Evolutionary conservation across 2,113 vertebrate genomes (phyloP), one percentile per base, ranked within the genome.

Genomic region (Oncorhynchus tshawytscha): DNA sequence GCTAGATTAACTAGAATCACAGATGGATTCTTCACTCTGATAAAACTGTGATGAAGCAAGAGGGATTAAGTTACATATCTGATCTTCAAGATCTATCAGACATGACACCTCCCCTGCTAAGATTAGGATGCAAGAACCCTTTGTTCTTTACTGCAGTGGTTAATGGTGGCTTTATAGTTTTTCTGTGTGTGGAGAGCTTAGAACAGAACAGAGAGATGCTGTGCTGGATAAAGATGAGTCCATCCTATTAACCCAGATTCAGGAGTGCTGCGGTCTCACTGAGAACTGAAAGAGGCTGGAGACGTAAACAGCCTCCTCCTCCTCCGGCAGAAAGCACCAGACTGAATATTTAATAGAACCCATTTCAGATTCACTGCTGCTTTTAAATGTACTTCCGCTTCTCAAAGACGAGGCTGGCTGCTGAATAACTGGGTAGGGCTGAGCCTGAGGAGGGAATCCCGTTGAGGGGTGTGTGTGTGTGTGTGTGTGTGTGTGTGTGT

Each of bases 211-310:
- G 25, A 29, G 24, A 67, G 24, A 67, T 62, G 59, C 59, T 22
- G 20, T 62, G 57, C 15, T 16, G n/a, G 16, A 25, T 45, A 22
- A 25, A 69, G 15, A n/a, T 7, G 68, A 51, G 20, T 20, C 68
- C 11, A 2, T 73, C 59, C 24, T 45, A 64, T 65, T 64, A 73
- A 73, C 72, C 72, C 72, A 73, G n/a, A 62, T 73, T 71, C 24
- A 13, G 45, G 29, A 54, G 29, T 45, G 59, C 68, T 62, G 72
- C 59, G 34, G 12, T 59, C 20, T 62, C n/a, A 57, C 59, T 71
- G 45, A 48, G 15, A 25, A 24, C 31, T 31, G 31, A 45, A 13
- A 5, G 25, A 59, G 16, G 31, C 31, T 34, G 57, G 59, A 45
- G 18, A 20, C 8, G 57, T 62, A 62, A 45, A 73, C 59, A 45